Evolutionary conservation across 2,113 vertebrate species (phyloP).

Genomic region (Hyaena hyaena): DNA sequence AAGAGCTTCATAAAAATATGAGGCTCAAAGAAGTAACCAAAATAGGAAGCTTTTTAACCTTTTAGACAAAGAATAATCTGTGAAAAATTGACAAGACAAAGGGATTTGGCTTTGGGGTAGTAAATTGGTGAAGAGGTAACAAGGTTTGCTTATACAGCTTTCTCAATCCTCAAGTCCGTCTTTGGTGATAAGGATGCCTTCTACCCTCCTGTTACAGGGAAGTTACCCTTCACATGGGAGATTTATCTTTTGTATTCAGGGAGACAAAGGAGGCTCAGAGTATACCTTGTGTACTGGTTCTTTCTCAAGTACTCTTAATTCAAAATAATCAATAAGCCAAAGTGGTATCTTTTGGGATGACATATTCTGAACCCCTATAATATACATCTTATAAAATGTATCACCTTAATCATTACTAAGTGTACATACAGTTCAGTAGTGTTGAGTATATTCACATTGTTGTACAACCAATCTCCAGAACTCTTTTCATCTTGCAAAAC

Average conservation of each 20-base stretch:
- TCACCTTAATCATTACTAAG: not conserved
- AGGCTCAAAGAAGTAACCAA: not conserved
- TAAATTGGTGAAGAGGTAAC: not conserved
- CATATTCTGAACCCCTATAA: not conserved
- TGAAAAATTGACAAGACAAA: not conserved
- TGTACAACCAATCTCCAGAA: not conserved
- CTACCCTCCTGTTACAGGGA: not conserved
- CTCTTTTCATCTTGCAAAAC: not conserved
- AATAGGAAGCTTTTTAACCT: not conserved
- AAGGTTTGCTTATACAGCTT: not conserved
- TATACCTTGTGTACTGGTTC: not conserved
- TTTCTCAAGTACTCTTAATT: not conserved
- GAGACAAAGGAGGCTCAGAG: not conserved
- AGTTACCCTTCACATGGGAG: not conserved
- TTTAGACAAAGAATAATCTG: not conserved
- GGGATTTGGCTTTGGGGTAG: not conserved
- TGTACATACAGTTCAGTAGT: not conserved
- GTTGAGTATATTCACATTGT: not conserved
- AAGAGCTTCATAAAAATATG: not conserved
- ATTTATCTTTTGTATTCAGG: not conserved
- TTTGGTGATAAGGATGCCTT: not conserved
- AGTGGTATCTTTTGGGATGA: not conserved
- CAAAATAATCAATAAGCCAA: not conserved
- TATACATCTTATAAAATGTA: not conserved
- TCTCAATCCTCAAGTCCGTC: not conserved